Evolutionary conservation across 2,888 invertebrate genomes (phyloP).

Genomic region (Agonopterix subpropinquella): DNA sequence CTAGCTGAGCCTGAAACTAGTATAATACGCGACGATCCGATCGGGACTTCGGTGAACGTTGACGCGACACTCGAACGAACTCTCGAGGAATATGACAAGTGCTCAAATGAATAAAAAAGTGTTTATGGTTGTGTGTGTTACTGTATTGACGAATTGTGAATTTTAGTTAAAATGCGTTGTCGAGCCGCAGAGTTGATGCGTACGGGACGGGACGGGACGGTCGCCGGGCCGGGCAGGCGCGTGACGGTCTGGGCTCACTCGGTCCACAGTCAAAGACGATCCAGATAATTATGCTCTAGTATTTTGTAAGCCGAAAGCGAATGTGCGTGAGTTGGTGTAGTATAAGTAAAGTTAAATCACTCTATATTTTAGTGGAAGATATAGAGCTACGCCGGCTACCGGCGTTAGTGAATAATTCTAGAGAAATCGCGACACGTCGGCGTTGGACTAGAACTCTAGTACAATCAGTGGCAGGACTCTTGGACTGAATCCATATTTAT

Average conservation of each 20-base stretch:
- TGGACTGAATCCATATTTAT: slow-evolving; percentile 67
- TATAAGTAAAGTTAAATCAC: slow-evolving; percentile 22
- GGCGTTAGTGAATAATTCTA: slow-evolving; percentile 17
- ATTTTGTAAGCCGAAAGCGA: slow-evolving; percentile 15
- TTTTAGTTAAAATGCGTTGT: slow-evolving; percentile 5
- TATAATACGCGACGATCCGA: slow-evolving; percentile 11
- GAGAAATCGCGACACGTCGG: slow-evolving; percentile 17
- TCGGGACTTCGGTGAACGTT: background rate
- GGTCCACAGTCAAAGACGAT: slow-evolving; percentile 19
- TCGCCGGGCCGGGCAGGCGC: background rate
- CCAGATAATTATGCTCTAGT: slow-evolving; percentile 17
- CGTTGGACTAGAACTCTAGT: slow-evolving; percentile 20
- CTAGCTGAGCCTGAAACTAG: slow-evolving; percentile 11
- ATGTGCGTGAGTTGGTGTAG: slow-evolving; percentile 19
- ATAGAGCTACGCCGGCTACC: slow-evolving; percentile 11
- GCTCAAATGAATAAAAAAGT: slow-evolving; percentile 6
- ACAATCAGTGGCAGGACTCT: slow-evolving; percentile 22
- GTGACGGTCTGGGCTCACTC: background rate
- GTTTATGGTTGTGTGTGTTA: slow-evolving; percentile 16
- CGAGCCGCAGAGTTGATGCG: background rate
- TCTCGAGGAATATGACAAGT: slow-evolving; percentile 4
- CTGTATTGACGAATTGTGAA: slow-evolving; percentile 7
- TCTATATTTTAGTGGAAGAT: slow-evolving; percentile 14
- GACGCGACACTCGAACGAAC: background rate
- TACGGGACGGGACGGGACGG: background rate